Conservation (phyloP, 2,888 invertebrate genomes). For the Caenorhabditis sp. region DNA sequence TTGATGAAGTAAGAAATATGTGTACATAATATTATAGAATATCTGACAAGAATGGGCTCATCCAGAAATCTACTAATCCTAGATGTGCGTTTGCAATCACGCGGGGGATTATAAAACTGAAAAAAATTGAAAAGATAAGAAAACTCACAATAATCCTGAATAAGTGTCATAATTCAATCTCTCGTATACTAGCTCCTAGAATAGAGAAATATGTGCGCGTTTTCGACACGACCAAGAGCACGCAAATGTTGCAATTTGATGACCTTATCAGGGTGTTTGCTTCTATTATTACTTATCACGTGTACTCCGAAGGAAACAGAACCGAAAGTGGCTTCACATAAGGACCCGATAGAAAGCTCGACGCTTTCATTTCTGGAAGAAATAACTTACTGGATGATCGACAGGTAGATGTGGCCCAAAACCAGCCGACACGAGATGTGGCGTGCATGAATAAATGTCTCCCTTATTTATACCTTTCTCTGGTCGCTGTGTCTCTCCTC, state of each 20-base stretch:
- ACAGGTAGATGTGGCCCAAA: constrained; percentile 18
- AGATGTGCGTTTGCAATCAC: not conserved
- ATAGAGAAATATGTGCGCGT: not conserved
- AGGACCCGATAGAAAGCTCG: not conserved
- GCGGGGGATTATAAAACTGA: constrained; percentile 9
- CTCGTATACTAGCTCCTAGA: not conserved
- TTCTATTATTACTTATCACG: constrained; percentile 34
- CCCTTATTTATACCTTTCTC: constrained; percentile 40
- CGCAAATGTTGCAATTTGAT: constrained; percentile 44
- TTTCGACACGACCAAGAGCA: not conserved
- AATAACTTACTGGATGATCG: constrained; percentile 31
- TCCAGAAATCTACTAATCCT: constrained; percentile 21
- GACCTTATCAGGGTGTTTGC: constrained; percentile 38
- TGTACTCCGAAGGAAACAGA: constrained; percentile 8
- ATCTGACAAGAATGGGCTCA: not conserved
- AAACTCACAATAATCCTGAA: constrained; percentile 67
- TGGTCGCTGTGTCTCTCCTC: constrained; percentile 6
- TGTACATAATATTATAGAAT: constrained; percentile 54
- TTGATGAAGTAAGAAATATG: constrained; percentile 61
- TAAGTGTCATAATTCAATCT: constrained; percentile 50
- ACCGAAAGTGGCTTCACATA: not conserved
- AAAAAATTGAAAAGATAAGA: not conserved
- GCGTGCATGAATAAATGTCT: constrained; percentile 56
- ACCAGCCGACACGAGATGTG: constrained; percentile 56
- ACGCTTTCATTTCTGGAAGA: not conserved